Percentiles rank a stretch among this genome's conserved stretches.
Conservation (phyloP, 2,888 invertebrate genomes). For the Cerastis leucographa region DNA sequence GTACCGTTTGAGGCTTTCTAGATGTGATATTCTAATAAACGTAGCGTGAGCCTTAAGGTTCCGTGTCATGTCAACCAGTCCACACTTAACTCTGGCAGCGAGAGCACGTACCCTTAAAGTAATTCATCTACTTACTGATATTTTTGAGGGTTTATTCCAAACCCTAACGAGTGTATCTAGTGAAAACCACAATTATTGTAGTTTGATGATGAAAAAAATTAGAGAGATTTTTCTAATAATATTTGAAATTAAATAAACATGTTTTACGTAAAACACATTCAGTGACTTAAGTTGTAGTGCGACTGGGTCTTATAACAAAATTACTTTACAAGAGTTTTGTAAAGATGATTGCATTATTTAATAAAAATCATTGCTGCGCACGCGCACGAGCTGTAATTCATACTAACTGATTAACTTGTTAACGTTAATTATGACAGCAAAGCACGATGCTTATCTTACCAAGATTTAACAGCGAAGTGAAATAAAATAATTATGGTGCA, state of each 20-base stretch:
- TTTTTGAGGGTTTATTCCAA: no score
- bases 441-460: constrained; percentile 22
- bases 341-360: not conserved
- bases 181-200: no score
- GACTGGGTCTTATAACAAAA: not conserved
- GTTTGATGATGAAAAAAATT: not conserved
- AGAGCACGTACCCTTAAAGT: no score
- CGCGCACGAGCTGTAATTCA: constrained; percentile 23
- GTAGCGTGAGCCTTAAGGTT: no score
- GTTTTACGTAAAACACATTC: not conserved
- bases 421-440: constrained; percentile 30
- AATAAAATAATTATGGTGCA: not conserved
- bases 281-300: not conserved
- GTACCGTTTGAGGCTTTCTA: no score
- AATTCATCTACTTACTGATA: no score
- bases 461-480: constrained; percentile 9
- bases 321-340: not conserved
- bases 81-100: no score
- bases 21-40: no score
- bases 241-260: not conserved
- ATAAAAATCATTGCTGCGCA: constrained; percentile 26
- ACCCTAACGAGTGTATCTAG: no score
- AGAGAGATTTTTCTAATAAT: not conserved
- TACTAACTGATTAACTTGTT: constrained; percentile 36
- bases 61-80: no score